Conservation (phyloP, 2,113 vertebrate genomes). For the Pygoscelis adeliae region DNA sequence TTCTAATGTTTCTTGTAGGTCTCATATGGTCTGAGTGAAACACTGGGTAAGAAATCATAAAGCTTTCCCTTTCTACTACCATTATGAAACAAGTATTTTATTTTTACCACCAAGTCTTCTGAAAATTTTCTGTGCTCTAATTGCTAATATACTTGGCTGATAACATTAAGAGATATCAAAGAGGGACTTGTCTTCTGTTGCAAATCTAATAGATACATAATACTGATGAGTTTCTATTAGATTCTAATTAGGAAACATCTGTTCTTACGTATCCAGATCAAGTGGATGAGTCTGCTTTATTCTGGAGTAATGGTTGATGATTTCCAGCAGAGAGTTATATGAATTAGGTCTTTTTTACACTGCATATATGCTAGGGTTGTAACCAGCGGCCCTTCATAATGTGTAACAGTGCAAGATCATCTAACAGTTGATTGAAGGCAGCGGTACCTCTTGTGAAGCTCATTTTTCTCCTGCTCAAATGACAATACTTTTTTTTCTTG, state of each 20-base stretch:
- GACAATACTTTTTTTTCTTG: background rate
- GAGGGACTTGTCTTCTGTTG: background rate
- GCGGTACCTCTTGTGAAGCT: background rate
- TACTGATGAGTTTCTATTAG: background rate
- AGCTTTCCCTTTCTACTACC: background rate
- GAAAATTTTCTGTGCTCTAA: background rate
- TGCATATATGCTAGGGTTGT: background rate
- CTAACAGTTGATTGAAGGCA: background rate
- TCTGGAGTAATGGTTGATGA: background rate
- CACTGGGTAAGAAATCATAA: background rate
- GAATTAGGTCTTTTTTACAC: background rate
- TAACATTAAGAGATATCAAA: background rate
- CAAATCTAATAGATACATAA: background rate
- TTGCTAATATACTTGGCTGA: background rate
- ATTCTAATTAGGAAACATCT: conserved; percentile 16
- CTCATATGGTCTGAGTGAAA: background rate
- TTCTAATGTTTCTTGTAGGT: background rate
- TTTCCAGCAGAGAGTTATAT: background rate
- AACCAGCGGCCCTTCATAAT: background rate
- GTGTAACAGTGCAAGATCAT: background rate
- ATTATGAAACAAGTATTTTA: background rate
- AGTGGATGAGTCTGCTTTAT: background rate
- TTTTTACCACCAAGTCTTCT: background rate
- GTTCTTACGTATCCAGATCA: background rate
- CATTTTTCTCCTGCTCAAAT: background rate